Evolutionary conservation across 53 echinoderm and acorn worm species (phyloP).

Genomic region (Hippasteria phrygiana): DNA sequence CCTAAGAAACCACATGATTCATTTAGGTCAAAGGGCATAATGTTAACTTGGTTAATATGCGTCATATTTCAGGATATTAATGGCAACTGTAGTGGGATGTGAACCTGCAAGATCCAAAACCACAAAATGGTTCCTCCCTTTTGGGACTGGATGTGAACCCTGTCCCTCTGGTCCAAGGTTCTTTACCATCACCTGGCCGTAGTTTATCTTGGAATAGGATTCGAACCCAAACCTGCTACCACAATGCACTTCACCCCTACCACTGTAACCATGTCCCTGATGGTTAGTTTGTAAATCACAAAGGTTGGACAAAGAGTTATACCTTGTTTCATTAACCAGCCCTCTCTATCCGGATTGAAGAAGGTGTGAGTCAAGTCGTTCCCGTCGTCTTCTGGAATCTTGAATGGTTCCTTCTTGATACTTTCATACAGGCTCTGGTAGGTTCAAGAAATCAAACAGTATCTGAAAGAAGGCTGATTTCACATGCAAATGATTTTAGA

Average conservation of each 20-base stretch:
- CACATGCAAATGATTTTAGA: no score
- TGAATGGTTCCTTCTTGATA: conserved; percentile 98
- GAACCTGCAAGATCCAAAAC: no score
- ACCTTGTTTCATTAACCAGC: conserved; percentile 99
- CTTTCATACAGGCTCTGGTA: conserved; percentile 89
- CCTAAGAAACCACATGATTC: no score
- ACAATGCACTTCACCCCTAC: neutral
- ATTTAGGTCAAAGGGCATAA: no score
- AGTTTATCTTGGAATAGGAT: neutral
- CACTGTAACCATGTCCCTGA: neutral
- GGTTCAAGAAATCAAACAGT: neutral
- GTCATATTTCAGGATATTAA: no score
- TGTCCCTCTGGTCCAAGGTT: no score
- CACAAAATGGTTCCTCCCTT: no score
- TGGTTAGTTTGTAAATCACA: neutral
- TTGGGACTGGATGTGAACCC: no score
- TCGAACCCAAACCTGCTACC: neutral
- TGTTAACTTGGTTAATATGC: no score
- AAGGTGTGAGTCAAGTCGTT: conserved; percentile 99
- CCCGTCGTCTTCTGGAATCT: conserved; percentile 98
- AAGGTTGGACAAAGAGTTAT: conserved; percentile 6
- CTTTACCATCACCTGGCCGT: neutral
- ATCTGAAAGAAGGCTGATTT: neutral
- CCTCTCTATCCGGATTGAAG: conserved; percentile 99
- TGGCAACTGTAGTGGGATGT: no score